Percentiles rank a stretch among this genome's conserved stretches.
phyloP scores from a whole-genome alignment of 2,888 invertebrate species.

The Plusia festucae region DNA sequence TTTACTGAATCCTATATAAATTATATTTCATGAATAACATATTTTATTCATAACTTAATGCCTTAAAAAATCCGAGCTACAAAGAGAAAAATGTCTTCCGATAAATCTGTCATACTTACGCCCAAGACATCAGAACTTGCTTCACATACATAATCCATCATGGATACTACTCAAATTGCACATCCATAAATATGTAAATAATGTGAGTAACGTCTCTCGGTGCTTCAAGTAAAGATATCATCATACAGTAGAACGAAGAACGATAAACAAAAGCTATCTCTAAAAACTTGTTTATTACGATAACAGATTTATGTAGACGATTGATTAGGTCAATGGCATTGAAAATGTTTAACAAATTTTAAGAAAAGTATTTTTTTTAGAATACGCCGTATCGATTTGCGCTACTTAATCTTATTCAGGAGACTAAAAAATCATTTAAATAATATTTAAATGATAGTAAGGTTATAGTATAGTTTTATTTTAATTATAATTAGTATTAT shows the following conservation, averaged over 20 bases:
- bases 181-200: conserved; percentile 3
- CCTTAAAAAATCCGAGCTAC: neutral
- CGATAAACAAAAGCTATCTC: neutral
- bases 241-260: neutral
- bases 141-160: neutral
- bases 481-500: too few species aligned
- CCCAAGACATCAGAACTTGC: neutral
- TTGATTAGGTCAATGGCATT: too few species aligned
- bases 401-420: too few species aligned
- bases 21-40: neutral
- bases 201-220: neutral
- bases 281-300: neutral
- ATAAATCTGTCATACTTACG: conserved; percentile 2
- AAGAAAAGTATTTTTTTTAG: too few species aligned
- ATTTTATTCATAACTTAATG: neutral
- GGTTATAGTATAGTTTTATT: too few species aligned
- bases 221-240: neutral
- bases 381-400: too few species aligned
- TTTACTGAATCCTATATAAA: neutral
- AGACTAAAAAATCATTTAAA: too few species aligned
- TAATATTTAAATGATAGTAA: too few species aligned
- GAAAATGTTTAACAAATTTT: too few species aligned
- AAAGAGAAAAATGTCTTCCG: neutral
- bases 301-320: too few species aligned
- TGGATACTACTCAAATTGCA: conserved; percentile 10